Evolutionary conservation across 2,888 invertebrate genomes (phyloP), one percentile per base, ranked within the genome.

Genomic region (Drosophila imparisetae): DNA sequence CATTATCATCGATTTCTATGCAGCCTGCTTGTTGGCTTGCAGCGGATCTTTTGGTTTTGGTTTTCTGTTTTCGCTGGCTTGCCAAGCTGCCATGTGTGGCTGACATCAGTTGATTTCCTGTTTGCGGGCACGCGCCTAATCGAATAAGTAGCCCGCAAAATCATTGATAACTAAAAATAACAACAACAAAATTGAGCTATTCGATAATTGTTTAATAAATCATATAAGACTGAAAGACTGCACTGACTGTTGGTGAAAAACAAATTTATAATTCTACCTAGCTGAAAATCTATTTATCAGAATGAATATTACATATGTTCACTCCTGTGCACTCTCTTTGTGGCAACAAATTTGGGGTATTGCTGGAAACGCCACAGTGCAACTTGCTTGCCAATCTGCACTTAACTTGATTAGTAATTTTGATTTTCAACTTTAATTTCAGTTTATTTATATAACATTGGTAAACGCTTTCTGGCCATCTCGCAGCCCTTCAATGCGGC

Each of bases 401-500:
- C 1, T 30, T 27, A 8, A 30, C 5, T 18, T 11, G 21, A 53
- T 48, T 34, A 24, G 5, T 24, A 13, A 52, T 21, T 27, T 57
- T 11, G 6, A 10, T 42, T 55, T 45, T 27, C 34, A 49, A 49
- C 4, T 34, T 50, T 10, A 7, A 13, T 90, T 92, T 32, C 74
- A 93, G 93, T 86, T 66, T 90, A 89, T 66, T 76, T 92, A 34
- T 83, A 87, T 80, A 89, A 91, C 38, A 93, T 91, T 80, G 91
- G 90, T 5, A 81, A 87, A 52, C 90, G 81, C 18, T 91, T 93
- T 55, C 72, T 92, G 66, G 86, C 88, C 36, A 75, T 93, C 4
- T 80, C 91, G 11, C 83, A 86, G 58, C 92, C 92, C 4, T 91
- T 92, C 49, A 92, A 92, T 85, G 83, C 91, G 15, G 89, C 93